These are phyloP conservation scores for Acipenser transmontanus DNA, from an alignment of 2,797 vertebrate genomes.

Conservation along the genomic window DNA sequence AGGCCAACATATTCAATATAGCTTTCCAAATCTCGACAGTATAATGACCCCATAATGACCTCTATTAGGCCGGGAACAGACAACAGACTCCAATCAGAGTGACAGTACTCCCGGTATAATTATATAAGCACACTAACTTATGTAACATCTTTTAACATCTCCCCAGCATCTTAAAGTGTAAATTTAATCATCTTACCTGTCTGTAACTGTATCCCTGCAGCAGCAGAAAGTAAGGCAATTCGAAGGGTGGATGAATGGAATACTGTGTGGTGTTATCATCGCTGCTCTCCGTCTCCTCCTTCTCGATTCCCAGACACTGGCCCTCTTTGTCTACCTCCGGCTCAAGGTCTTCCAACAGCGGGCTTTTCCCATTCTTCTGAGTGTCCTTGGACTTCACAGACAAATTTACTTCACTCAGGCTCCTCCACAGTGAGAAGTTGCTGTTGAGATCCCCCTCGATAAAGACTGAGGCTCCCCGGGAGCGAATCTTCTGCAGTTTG, in stretches of 20 bases:
- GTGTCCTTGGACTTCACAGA: constrained; percentile 49
- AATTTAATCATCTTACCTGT: constrained; percentile 46
- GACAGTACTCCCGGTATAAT: no score
- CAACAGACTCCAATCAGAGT: no score
- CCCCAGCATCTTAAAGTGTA: neutral
- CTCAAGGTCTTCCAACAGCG: constrained; percentile 46
- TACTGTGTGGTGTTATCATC: constrained; percentile 65
- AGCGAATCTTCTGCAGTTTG: constrained; percentile 52
- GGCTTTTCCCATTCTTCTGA: constrained; percentile 24
- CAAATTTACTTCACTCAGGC: constrained; percentile 66
- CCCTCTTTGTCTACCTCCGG: constrained; percentile 56
- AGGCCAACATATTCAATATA: no score
- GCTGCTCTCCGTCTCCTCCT: constrained; percentile 69
- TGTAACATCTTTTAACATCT: no score
- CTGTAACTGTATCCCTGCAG: constrained; percentile 63
- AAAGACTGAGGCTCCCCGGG: constrained; percentile 61
- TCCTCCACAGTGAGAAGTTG: constrained; percentile 55
- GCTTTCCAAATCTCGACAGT: no score
- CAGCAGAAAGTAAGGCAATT: constrained; percentile 69
- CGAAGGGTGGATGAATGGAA: constrained; percentile 63
- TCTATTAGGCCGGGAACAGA: no score
- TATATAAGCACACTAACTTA: no score
- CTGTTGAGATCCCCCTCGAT: constrained; percentile 46
- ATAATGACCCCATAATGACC: no score
- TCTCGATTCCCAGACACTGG: constrained; percentile 50